These are phyloP conservation scores for Streptopelia turtur DNA, from an alignment of 2,797 vertebrate species.

Conservation along the genomic window DNA sequence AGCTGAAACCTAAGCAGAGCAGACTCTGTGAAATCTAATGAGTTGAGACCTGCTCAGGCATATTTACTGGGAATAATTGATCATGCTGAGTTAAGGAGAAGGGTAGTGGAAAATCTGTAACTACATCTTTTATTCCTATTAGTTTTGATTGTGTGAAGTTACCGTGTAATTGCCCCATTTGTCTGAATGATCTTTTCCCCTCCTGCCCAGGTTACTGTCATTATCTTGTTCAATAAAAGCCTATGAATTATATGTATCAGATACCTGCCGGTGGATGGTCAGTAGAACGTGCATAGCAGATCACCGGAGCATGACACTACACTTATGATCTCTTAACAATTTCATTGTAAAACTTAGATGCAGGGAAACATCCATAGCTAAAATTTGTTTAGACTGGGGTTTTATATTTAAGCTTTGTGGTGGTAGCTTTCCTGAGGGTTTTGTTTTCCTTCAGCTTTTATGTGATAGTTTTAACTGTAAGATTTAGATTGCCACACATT, in stretches of 20 bases:
- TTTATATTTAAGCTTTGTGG: not conserved
- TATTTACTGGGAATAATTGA: slow-evolving; percentile 33
- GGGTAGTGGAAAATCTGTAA: slow-evolving; percentile 40
- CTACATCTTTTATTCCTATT: slow-evolving; percentile 54
- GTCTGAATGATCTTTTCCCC: slow-evolving; percentile 45
- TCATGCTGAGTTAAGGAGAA: slow-evolving; percentile 54
- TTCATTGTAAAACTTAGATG: not conserved
- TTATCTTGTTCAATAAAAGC: slow-evolving; percentile 19
- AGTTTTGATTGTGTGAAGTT: slow-evolving; percentile 61
- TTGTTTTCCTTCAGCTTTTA: slow-evolving; percentile 10
- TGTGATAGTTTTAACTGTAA: not conserved
- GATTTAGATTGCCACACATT: not conserved
- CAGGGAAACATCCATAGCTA: not conserved
- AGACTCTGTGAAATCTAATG: slow-evolving; percentile 40
- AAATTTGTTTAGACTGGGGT: not conserved
- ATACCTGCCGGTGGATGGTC: not conserved
- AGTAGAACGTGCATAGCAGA: not conserved
- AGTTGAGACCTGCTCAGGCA: slow-evolving; percentile 21
- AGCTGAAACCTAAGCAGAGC: slow-evolving; percentile 40
- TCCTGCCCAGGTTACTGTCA: slow-evolving; percentile 13
- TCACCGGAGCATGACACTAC: not conserved
- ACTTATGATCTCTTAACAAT: not conserved
- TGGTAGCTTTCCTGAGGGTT: not conserved
- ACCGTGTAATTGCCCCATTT: slow-evolving; percentile 58
- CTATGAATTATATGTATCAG: not conserved